Percentiles rank a stretch among this genome's conserved stretches.
Conservation (phyloP, 1,140 invertebrate species). For the Apis dorsata region DNA sequence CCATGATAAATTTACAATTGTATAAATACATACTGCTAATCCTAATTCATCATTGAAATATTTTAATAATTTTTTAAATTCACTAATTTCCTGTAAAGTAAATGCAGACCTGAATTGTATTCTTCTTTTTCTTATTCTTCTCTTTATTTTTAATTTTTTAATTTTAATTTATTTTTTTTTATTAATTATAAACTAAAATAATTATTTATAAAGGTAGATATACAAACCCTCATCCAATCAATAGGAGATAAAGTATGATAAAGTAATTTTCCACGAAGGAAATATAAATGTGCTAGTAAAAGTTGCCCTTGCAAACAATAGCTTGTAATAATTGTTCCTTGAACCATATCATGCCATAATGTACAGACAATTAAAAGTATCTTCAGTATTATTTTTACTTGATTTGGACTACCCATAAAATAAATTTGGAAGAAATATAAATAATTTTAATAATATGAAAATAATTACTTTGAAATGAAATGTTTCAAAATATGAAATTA, state of each 20-base stretch:
- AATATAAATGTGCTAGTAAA: constrained; percentile 85
- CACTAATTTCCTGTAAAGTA: constrained; percentile 84
- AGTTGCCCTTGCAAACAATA: constrained; percentile 90
- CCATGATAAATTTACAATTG: constrained; percentile 87
- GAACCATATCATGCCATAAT: constrained; percentile 88
- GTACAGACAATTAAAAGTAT: constrained; percentile 84
- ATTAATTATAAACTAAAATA: not conserved
- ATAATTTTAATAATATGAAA: not conserved
- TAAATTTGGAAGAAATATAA: constrained; percentile 28
- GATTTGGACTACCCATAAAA: constrained; percentile 78
- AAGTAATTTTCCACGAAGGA: constrained; percentile 85
- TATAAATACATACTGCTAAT: constrained; percentile 87
- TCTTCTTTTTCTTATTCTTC: not conserved
- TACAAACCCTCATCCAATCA: constrained; percentile 88
- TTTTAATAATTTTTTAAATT: constrained; percentile 87
- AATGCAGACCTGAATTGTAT: not conserved
- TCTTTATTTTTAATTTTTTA: not conserved
- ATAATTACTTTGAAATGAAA: not conserved
- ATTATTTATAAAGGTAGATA: not conserved
- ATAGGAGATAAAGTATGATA: constrained; percentile 85
- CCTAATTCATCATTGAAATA: constrained; percentile 88
- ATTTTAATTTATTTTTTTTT: not conserved
- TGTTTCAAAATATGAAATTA: not conserved
- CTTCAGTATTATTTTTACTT: constrained; percentile 80
- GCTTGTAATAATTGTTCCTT: constrained; percentile 88